These are phyloP conservation scores for Camelus bactrianus DNA, from an alignment of 2,113 vertebrate species.

Conservation along the genomic window DNA sequence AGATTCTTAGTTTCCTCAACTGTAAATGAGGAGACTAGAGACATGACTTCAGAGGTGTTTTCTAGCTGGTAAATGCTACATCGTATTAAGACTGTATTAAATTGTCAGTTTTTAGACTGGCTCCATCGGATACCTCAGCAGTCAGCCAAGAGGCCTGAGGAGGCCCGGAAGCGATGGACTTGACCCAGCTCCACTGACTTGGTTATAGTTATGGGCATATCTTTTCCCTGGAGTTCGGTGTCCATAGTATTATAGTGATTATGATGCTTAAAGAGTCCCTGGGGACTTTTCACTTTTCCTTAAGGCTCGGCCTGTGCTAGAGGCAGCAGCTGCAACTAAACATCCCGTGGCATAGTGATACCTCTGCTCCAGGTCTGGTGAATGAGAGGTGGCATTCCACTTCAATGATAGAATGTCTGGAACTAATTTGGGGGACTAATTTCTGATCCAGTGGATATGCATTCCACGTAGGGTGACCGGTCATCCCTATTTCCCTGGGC, in stretches of 20 bases:
- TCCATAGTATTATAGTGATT: not conserved
- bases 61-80: not conserved
- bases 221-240: not conserved
- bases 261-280: not conserved
- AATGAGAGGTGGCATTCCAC: not conserved
- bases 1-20: not conserved
- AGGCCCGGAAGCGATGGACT: not conserved
- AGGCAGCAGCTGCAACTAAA: not conserved
- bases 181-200: not conserved
- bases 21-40: not conserved
- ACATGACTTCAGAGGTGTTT: not conserved
- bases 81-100: not conserved
- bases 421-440: not conserved
- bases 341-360: not conserved
- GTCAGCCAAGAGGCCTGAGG: not conserved
- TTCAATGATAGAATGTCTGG: not conserved
- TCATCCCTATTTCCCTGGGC: not conserved
- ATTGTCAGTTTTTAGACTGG: not conserved
- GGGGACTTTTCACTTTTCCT: not conserved
- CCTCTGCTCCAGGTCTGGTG: not conserved
- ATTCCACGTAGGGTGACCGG: not conserved
- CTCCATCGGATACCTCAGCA: not conserved
- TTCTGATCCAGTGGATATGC: not conserved
- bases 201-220: not conserved
- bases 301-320: not conserved